Percentiles rank a stretch among this genome's conserved stretches.
Conservation (phyloP, 30 jellyfish, hydroid and myxozoan genomes). For the Aurelia aurita region DNA sequence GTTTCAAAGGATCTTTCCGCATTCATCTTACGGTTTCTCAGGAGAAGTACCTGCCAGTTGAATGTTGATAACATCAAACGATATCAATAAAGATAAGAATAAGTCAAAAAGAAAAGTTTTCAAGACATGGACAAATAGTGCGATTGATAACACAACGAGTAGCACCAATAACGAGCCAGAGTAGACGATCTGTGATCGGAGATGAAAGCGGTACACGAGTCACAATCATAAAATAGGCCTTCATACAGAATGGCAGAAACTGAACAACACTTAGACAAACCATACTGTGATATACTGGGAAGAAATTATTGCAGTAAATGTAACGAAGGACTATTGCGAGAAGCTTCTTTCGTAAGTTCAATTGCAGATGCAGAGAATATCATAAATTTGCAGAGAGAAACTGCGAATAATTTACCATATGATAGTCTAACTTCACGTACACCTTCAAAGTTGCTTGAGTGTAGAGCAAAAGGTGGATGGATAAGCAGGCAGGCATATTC, state of each 20-base stretch:
- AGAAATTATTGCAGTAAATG: background rate
- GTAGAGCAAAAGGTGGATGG: background rate
- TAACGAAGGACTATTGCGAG: conserved; percentile 3
- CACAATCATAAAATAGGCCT: no score
- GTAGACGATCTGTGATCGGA: no score
- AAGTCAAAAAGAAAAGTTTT: no score
- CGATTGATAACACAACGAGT: no score
- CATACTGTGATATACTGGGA: background rate
- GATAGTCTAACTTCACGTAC: background rate
- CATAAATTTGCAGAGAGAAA: background rate
- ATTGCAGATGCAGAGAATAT: background rate
- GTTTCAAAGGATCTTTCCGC: no score
- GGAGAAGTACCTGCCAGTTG: no score
- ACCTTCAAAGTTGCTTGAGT: background rate
- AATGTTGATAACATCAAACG: no score
- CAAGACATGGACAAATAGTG: no score
- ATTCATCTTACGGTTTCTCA: no score
- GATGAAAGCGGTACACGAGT: no score
- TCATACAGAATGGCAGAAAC: background rate
- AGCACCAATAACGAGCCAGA: no score
- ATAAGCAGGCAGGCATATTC: background rate
- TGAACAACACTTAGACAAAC: background rate
- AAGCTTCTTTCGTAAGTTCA: background rate
- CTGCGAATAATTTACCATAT: background rate
- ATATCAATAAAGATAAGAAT: no score